Evolutionary conservation across 2,888 invertebrate genomes (phyloP).

Genomic region (Cheilosia variabilis): DNA sequence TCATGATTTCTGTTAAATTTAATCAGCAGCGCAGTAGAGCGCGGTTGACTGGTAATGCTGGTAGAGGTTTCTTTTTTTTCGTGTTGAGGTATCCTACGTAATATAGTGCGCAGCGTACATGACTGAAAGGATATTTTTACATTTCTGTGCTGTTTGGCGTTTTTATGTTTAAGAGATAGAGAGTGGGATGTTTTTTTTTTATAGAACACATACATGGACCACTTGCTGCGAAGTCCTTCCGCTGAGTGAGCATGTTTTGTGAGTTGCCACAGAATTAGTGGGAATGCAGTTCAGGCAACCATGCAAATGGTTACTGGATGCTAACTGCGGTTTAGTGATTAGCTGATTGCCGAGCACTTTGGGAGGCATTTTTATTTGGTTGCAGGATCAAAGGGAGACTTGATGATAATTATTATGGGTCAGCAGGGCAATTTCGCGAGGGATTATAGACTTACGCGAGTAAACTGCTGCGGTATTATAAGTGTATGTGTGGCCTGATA

Average conservation of each 20-base stretch:
- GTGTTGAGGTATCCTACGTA: not conserved
- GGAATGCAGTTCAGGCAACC: conserved; percentile 48
- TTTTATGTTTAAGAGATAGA: not conserved
- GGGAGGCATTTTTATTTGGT: conserved; percentile 26
- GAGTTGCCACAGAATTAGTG: conserved; percentile 61
- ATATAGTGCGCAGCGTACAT: conserved; percentile 30
- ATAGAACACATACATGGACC: not conserved
- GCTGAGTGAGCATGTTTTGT: conserved; percentile 57
- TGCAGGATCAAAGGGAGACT: conserved; percentile 26
- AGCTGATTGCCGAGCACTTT: conserved; percentile 68
- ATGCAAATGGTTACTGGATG: conserved; percentile 61
- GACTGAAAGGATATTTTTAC: conserved; percentile 62
- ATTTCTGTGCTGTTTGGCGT: conserved; percentile 25
- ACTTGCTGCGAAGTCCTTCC: conserved; percentile 27
- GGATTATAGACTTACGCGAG: conserved; percentile 44
- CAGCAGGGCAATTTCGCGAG: conserved; percentile 23
- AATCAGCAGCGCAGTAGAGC: conserved; percentile 66
- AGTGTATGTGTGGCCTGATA: conserved; percentile 7
- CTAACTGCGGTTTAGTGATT: conserved; percentile 67
- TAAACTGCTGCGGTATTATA: conserved; percentile 12
- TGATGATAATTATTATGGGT: conserved; percentile 57
- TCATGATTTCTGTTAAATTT: conserved; percentile 67
- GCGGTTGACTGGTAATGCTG: conserved; percentile 44
- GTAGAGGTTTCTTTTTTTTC: not conserved
- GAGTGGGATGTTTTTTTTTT: conserved; percentile 3